Evolutionary conservation across 2,888 invertebrate genomes (phyloP), one percentile per base, ranked within the genome.

Genomic region (Meiosimyza decipiens): DNA sequence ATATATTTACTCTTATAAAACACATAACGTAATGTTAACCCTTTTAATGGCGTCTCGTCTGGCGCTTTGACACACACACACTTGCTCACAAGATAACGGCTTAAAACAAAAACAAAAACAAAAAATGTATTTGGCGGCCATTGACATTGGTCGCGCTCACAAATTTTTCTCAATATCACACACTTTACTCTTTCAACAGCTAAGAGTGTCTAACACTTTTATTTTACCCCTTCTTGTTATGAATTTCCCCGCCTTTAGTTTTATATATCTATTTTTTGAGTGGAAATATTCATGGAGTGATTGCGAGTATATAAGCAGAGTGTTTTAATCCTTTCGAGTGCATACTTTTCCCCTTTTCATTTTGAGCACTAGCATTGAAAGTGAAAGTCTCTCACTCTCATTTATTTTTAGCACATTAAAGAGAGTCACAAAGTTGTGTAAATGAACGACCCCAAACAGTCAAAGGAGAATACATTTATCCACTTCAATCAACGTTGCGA

Each of bases 21-120:
- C 79, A 78, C 79, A 79, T 80, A 78, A 82, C 67, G 54, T 76
- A 77, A 75, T 75, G 77, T 82, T 83, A 84, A 84, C 83, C 84
- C 84, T 83, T 84, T 84, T 83, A 83, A 83, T 83, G 84, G 82
- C 78, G 80, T 83, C 83, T 82, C 81, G 83, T 82, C 82, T 81
- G 59, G 78, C 75, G 75, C 73, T 76, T 55, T n/a, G n/a, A n/a
- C 67, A 18, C 18, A 60, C 40, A 69, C 63, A 75, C 68, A 69
- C 65, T 59, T 49, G 16, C 64, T 49, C 15, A 22, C 12, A 2
- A 16, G 40, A 9, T 40, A 40, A 40, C 40, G 40, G 40, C 9
- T 40, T 40, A 6, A 40, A 40, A 40, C 40, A 40, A 40, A 40
- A 40, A 40, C 40, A 40, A 40, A 40, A 40, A 40, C 40, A 40